A percentile compares a stretch with the other conserved stretches of the same genome.
Evolutionary conservation across 1,140 invertebrate genomes (phyloP).

Genomic region (Brachionus calyciflorus): DNA sequence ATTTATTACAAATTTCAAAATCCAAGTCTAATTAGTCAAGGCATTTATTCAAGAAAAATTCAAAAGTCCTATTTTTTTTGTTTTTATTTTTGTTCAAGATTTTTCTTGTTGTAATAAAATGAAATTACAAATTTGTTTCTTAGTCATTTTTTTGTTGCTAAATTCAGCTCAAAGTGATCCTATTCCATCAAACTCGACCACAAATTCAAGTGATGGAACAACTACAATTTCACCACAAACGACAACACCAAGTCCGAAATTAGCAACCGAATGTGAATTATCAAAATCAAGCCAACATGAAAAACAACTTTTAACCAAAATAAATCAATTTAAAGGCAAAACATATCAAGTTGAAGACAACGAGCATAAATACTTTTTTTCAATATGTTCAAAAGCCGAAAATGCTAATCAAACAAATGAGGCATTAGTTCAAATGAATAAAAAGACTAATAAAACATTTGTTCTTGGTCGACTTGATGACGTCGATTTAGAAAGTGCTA

Average conservation of each 20-base stretch:
- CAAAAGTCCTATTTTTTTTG: too few relatives aligned
- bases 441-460: neutral
- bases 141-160: too few relatives aligned
- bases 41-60: too few relatives aligned
- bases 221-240: neutral
- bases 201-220: neutral
- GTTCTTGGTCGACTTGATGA: constrained; percentile 21
- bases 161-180: neutral
- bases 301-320: neutral
- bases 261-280: neutral
- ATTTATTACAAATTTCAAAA: too few relatives aligned
- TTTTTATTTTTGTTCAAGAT: too few relatives aligned
- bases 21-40: too few relatives aligned
- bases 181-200: neutral
- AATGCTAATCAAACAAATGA: neutral
- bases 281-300: constrained; percentile 5
- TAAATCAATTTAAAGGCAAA: neutral
- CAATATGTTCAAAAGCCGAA: constrained; percentile 2
- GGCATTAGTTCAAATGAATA: neutral
- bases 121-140: too few relatives aligned
- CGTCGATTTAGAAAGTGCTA: constrained; percentile 11
- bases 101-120: too few relatives aligned
- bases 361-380: constrained; percentile 34
- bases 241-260: neutral
- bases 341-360: neutral